These are phyloP conservation scores for Troglohyphantes excavatus DNA, from an alignment of 2,888 invertebrate genomes.

Conservation along the genomic window DNA sequence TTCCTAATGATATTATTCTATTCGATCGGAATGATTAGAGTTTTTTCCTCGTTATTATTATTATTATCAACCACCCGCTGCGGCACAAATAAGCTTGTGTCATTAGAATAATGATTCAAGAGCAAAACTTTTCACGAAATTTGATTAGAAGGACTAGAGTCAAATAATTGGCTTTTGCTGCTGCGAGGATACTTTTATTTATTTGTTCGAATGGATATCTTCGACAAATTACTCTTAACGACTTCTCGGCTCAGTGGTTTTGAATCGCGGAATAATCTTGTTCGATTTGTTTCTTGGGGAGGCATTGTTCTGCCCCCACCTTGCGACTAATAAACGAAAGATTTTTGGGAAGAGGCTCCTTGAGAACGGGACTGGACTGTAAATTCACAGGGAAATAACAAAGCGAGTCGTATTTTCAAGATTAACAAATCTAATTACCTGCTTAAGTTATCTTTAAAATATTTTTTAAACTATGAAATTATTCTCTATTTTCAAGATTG, in stretches of 20 bases:
- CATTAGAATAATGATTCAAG: conserved; percentile 57
- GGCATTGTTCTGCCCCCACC: conserved; percentile 18
- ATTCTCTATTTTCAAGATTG: too few relatives aligned
- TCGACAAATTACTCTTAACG: conserved; percentile 63
- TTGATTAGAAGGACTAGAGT: conserved; percentile 52
- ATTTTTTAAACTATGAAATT: too few relatives aligned
- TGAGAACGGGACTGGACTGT: neutral
- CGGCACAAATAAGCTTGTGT: conserved; percentile 39
- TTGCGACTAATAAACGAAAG: conserved; percentile 7
- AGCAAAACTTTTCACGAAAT: conserved; percentile 63
- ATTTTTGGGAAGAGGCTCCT: neutral
- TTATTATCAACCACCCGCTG: conserved; percentile 16
- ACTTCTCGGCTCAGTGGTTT: conserved; percentile 47
- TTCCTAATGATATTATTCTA: conserved; percentile 59
- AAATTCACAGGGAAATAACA: neutral
- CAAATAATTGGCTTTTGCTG: conserved; percentile 66
- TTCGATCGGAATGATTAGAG: conserved; percentile 58
- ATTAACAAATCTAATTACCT: too few relatives aligned
- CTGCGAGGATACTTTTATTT: conserved; percentile 54
- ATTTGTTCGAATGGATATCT: conserved; percentile 25
- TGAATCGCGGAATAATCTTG: conserved; percentile 53
- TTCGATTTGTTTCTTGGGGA: conserved; percentile 34
- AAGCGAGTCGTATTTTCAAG: too few relatives aligned
- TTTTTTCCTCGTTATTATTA: conserved; percentile 10
- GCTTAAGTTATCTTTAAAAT: too few relatives aligned